phyloP scores from a whole-genome alignment of 2,888 invertebrate species.

The Petrolisthes manimaculis region DNA sequence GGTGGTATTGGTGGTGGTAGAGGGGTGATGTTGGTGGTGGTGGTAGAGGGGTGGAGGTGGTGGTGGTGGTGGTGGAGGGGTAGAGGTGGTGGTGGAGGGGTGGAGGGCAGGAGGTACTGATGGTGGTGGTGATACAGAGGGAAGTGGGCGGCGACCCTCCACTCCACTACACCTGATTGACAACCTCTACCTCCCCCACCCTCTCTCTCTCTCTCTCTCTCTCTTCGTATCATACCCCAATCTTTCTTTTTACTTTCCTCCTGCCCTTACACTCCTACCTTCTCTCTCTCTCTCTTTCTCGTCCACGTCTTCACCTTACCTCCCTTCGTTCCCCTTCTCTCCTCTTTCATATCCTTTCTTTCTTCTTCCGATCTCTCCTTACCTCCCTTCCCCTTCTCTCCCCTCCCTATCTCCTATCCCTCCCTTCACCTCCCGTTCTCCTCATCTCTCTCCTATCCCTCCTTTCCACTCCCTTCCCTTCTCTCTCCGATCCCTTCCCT shows the following conservation, averaged over 20 bases:
- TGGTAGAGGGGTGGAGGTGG: not conserved
- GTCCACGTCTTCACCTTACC: no score
- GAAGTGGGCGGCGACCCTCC: not conserved
- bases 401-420: not conserved
- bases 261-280: not conserved
- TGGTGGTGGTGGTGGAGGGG: not conserved
- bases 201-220: not conserved
- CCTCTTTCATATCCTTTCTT: no score
- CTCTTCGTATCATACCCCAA: not conserved
- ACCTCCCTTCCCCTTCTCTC: not conserved
- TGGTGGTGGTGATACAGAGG: constrained; percentile 3
- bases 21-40: not conserved
- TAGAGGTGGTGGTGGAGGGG: not conserved
- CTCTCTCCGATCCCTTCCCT: not conserved
- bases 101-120: not conserved
- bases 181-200: not conserved
- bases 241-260: not conserved
- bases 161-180: not conserved
- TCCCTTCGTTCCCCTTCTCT: no score
- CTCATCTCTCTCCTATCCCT: not conserved
- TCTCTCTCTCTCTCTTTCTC: not conserved
- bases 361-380: no score
- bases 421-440: not conserved
- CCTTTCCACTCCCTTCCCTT: not conserved
- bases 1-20: not conserved